Percentiles rank a stretch among this genome's conserved stretches.
Conservation (phyloP, 2,888 invertebrate genomes). For the Sisyra terminalis region DNA sequence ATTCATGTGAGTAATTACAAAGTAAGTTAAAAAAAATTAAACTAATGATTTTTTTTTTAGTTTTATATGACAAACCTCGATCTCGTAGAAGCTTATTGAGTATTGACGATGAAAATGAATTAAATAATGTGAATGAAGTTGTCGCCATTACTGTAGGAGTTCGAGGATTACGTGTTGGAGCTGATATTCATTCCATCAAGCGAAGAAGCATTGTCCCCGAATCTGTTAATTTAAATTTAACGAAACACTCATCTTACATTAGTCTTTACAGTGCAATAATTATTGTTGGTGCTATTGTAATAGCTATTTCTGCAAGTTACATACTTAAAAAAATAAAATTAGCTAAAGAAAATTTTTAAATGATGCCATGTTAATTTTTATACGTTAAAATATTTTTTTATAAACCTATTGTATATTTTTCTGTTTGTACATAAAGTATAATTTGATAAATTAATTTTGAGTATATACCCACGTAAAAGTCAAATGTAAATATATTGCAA, state of each 20-base stretch:
- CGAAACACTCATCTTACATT: background rate
- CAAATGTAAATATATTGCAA: too few species aligned
- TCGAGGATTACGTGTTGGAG: constrained; percentile 12
- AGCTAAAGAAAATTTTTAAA: too few species aligned
- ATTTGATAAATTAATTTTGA: too few species aligned
- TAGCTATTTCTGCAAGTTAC: background rate
- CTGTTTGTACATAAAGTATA: too few species aligned
- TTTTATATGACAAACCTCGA: constrained; percentile 26
- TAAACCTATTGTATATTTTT: too few species aligned
- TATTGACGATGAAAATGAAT: constrained; percentile 10
- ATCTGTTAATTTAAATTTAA: background rate
- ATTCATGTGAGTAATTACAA: constrained; percentile 20
- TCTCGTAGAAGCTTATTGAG: constrained; percentile 19
- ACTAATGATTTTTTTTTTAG: constrained; percentile 21
- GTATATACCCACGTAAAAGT: too few species aligned
- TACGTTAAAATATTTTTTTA: too few species aligned
- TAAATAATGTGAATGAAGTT: constrained; percentile 10
- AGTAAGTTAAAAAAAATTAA: background rate
- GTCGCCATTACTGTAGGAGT: constrained; percentile 15
- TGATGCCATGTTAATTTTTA: too few species aligned
- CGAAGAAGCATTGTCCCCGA: constrained; percentile 2
- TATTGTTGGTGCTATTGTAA: background rate
- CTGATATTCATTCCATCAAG: background rate
- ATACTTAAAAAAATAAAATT: too few species aligned
- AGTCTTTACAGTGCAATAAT: background rate